phyloP scores from a whole-genome alignment of 2,888 invertebrate genomes.

The Anoncus sp. region DNA sequence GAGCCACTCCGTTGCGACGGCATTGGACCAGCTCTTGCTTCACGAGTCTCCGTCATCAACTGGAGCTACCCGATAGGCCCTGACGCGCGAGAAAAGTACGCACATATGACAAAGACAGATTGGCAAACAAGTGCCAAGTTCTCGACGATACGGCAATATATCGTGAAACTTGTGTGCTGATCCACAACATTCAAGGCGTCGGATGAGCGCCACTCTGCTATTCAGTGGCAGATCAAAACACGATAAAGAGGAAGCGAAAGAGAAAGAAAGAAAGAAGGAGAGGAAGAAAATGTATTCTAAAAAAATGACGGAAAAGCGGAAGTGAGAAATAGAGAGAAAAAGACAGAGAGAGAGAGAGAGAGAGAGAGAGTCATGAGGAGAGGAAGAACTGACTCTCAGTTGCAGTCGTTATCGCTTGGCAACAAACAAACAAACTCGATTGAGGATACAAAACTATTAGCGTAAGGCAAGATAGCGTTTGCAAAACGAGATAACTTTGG shows the following conservation, averaged over 20 bases:
- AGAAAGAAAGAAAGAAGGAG: slow-evolving; percentile 1
- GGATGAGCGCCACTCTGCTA: slow-evolving; percentile 23
- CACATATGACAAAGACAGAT: slow-evolving; percentile 3
- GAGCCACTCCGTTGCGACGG: slow-evolving; percentile 30
- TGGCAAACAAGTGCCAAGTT: slow-evolving; percentile 29
- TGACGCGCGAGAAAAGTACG: slow-evolving; percentile 34
- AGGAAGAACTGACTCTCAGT: slow-evolving; percentile 12
- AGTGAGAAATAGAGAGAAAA: not conserved
- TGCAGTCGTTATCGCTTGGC: slow-evolving; percentile 53
- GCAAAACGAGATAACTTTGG: slow-evolving; percentile 48
- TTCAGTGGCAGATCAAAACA: slow-evolving; percentile 17
- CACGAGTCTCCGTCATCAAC: slow-evolving; percentile 41
- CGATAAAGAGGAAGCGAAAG: slow-evolving; percentile 2
- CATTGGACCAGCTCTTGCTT: slow-evolving; percentile 25
- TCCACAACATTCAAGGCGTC: slow-evolving; percentile 9
- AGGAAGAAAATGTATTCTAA: not conserved
- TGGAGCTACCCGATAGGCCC: slow-evolving; percentile 49
- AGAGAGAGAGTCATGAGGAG: slow-evolving; percentile 5
- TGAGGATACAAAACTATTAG: slow-evolving; percentile 58
- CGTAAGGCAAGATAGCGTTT: slow-evolving; percentile 52
- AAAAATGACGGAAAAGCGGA: not conserved
- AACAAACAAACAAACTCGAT: slow-evolving; percentile 46
- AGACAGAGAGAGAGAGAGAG: slow-evolving; percentile 1
- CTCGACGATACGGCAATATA: slow-evolving; percentile 2
- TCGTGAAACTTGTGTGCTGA: not conserved